Conservation (phyloP, 2,113 vertebrate species). For the Stegostoma tigrinum region DNA sequence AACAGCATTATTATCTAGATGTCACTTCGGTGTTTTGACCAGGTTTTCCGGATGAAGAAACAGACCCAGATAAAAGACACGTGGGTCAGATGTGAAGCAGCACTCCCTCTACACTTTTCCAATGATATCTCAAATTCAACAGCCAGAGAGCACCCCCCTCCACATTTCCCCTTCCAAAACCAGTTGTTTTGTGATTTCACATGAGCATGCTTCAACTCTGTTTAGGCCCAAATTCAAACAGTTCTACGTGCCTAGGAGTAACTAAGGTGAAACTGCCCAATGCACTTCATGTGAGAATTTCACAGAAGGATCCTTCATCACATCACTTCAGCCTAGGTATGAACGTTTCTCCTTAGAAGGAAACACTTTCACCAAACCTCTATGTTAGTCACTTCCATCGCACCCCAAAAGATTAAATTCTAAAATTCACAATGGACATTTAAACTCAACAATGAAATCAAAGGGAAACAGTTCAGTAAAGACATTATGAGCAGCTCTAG, state of each 20-base stretch:
- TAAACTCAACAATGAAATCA: conserved; percentile 19
- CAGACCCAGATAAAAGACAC: not conserved
- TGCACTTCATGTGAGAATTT: not conserved
- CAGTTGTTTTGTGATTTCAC: not conserved
- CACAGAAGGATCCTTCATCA: not conserved
- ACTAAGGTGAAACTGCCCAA: conserved; percentile 10
- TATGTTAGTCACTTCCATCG: not conserved
- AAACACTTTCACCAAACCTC: not conserved
- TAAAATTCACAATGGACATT: conserved; percentile 9
- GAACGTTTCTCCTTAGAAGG: not conserved
- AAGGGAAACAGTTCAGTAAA: conserved; percentile 14
- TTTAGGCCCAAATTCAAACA: not conserved
- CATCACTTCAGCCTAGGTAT: not conserved
- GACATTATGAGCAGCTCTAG: not conserved
- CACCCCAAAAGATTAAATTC: not conserved
- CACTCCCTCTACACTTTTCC: not conserved
- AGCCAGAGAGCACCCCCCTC: not conserved
- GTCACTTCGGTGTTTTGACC: not conserved
- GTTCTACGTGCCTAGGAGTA: not conserved
- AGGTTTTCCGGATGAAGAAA: not conserved
- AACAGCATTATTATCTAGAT: not conserved
- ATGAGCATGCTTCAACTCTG: not conserved
- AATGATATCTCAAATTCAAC: not conserved
- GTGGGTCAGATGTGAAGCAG: not conserved
- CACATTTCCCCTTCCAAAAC: not conserved